These are phyloP conservation scores for Myiopsitta monachus DNA, from an alignment of 2,113 vertebrate species.

Conservation along the genomic window DNA sequence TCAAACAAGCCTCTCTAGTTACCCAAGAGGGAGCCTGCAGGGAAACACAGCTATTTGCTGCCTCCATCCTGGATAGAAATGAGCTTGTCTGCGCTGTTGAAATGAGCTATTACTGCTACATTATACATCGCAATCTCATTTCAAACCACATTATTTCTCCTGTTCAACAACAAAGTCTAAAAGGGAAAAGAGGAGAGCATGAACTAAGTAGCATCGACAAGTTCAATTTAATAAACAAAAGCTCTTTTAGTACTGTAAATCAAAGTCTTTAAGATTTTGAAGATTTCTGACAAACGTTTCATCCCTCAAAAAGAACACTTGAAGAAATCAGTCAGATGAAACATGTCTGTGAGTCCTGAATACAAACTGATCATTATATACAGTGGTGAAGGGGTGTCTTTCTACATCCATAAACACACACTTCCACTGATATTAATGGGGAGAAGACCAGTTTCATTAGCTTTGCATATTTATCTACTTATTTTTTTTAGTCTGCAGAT, in stretches of 20 bases:
- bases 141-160: neutral
- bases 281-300: neutral
- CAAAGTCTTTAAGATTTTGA: neutral
- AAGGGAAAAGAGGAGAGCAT: neutral
- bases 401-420: neutral
- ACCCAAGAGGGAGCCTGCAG: neutral
- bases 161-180: neutral
- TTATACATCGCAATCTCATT: neutral
- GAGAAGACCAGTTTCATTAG: neutral
- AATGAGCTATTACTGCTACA: neutral
- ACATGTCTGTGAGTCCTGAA: neutral
- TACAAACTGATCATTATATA: neutral
- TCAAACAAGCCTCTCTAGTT: neutral
- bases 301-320: neutral
- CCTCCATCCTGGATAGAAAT: neutral
- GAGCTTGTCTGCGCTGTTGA: rapidly evolving
- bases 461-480: neutral
- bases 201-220: neutral
- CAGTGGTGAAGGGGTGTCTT: neutral
- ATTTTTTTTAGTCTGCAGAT: neutral
- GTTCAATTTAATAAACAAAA: neutral
- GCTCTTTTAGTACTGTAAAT: neutral
- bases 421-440: neutral
- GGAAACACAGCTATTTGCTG: neutral
- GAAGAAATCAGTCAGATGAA: neutral